Evolutionary conservation across 2,888 invertebrate species (phyloP).

Genomic region (Eupithecia dodoneata): DNA sequence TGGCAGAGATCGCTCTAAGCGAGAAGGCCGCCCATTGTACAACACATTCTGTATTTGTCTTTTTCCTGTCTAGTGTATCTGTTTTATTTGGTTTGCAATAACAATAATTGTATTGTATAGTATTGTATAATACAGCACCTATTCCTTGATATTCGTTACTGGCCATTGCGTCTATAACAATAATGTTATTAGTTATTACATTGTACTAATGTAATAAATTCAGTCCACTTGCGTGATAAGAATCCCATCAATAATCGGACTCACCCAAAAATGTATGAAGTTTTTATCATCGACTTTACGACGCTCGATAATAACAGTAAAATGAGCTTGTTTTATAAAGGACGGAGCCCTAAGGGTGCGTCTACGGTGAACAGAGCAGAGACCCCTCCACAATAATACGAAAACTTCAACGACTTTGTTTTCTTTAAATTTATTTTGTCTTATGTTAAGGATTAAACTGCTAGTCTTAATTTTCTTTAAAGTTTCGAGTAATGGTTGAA

Average conservation of each 20-base stretch:
- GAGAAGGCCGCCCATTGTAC: too few species aligned
- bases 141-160: not conserved
- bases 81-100: too few species aligned
- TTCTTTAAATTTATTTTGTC: too few species aligned
- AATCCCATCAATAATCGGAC: constrained; percentile 28
- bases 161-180: not conserved
- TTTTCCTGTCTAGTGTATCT: too few species aligned
- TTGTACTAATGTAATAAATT: constrained; percentile 21
- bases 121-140: too few species aligned
- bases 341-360: constrained; percentile 31
- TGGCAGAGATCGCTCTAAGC: too few species aligned
- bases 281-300: constrained; percentile 55
- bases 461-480: too few species aligned
- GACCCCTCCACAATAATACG: not conserved
- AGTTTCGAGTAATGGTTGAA: too few species aligned
- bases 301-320: constrained; percentile 50
- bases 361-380: not conserved
- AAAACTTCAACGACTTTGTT: not conserved
- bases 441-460: too few species aligned
- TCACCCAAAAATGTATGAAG: constrained; percentile 47
- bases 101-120: too few species aligned
- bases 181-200: not conserved
- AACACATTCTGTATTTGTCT: too few species aligned
- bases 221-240: constrained; percentile 20
- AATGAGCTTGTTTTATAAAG: constrained; percentile 47